Percentiles rank a stretch among this genome's conserved stretches.
Evolutionary conservation across 2,113 vertebrate species (phyloP).

Genomic region (Oxyruncus cristatus): DNA sequence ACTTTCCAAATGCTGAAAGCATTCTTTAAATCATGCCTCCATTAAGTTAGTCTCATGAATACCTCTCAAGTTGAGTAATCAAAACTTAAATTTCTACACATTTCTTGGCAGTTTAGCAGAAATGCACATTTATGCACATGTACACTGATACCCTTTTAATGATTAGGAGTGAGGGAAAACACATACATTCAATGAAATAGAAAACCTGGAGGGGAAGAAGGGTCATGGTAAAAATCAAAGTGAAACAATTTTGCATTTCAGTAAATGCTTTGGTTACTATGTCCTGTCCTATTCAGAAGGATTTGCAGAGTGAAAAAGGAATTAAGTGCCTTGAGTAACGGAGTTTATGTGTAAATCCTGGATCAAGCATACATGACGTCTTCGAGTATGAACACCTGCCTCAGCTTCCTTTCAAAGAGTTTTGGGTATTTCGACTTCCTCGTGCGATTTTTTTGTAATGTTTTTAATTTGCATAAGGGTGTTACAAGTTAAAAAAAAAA

Average conservation of each 20-base stretch:
- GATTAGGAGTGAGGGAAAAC: not conserved
- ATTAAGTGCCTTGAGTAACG: not conserved
- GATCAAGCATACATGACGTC: rapidly evolving
- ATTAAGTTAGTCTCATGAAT: not conserved
- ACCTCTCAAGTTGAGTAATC: not conserved
- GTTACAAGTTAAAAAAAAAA: not conserved
- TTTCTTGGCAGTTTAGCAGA: not conserved
- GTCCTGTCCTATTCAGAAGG: not conserved
- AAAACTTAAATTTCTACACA: not conserved
- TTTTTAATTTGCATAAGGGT: not conserved
- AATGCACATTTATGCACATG: not conserved
- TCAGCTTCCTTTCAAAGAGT: not conserved
- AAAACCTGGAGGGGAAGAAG: not conserved
- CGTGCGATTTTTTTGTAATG: not conserved
- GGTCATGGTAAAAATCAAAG: not conserved
- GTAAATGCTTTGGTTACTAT: not conserved
- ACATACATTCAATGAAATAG: not conserved
- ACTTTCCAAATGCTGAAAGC: not conserved
- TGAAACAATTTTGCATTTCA: not conserved
- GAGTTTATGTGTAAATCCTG: constrained; percentile 4
- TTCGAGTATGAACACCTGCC: constrained; percentile 22
- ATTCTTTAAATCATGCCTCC: not conserved
- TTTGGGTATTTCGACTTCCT: not conserved
- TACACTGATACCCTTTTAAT: not conserved
- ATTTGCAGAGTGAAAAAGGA: not conserved